A percentile compares a stretch with the other conserved stretches of the same genome.
Conservation (phyloP, 2,888 invertebrate genomes). For the Sacculina carcini region DNA sequence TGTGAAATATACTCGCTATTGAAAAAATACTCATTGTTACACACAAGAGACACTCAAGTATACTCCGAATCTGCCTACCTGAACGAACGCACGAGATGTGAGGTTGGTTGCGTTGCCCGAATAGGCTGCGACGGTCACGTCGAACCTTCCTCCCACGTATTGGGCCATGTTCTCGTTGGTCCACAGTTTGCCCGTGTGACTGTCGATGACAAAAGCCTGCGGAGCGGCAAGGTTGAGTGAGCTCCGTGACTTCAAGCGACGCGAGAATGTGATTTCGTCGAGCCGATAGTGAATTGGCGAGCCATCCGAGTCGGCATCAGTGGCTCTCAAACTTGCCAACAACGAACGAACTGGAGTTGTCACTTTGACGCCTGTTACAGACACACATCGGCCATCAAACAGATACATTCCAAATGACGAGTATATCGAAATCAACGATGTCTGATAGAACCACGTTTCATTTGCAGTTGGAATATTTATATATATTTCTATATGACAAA, state of each 20-base stretch:
- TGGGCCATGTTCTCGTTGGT: conserved; percentile 1
- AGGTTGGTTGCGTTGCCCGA: not conserved
- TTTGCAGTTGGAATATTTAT: too few species aligned
- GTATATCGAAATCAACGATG: too few species aligned
- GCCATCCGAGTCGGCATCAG: conserved; percentile 39
- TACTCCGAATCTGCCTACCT: too few species aligned
- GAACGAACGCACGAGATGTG: too few species aligned
- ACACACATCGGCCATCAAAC: too few species aligned
- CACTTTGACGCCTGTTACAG: conserved; percentile 30
- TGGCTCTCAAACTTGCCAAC: conserved; percentile 36
- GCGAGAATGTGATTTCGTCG: conserved; percentile 1
- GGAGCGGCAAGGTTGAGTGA: not conserved
- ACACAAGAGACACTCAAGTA: too few species aligned
- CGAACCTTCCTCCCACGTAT: not conserved
- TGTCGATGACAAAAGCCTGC: not conserved
- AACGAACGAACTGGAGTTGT: conserved; percentile 45
- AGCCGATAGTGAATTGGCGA: conserved; percentile 29
- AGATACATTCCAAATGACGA: too few species aligned
- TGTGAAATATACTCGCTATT: too few species aligned
- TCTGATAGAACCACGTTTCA: too few species aligned
- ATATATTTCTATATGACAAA: too few species aligned
- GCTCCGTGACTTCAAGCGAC: not conserved
- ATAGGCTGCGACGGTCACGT: not conserved
- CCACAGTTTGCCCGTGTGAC: not conserved
- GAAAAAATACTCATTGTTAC: too few species aligned